Evolutionary conservation across 2,113 vertebrate species (phyloP), one percentile per base, ranked within the genome.

Genomic region (Tragelaphus imberbis): DNA sequence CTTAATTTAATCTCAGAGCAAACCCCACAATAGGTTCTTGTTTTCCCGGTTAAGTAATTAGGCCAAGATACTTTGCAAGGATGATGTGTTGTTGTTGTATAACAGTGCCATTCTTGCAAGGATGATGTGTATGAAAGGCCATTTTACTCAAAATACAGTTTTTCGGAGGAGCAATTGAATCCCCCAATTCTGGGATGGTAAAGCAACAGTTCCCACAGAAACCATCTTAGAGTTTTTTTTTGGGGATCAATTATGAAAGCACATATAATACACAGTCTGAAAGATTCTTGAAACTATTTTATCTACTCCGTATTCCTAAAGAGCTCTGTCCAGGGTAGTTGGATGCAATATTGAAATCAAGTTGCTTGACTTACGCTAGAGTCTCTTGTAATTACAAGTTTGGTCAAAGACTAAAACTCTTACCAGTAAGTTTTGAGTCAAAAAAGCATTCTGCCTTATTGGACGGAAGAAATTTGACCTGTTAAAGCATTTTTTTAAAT

Each of bases 331-430:
- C n/a, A 71, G 12, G 27, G 23, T 71, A 77, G 40, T 27, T 96
- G 53, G 58, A 21, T 82, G 23, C 53, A 56, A 2, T 84, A 85
- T 16, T 97, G 65, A 95, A 95, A 65, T 84, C 36, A 96, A 33
- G 28, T 53, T 88, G 36, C 77, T 53, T 81, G 51, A 55, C 21
- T 87, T 88, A 19, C 77, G 44, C 19, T 56, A 84, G 44, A 53
- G 30, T 2, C 56, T 91, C 80, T 71, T 85, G 40, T 55, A 15
- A 19, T 84, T 55, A n/a, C 61, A 94, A 85, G 55, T 93, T 89
- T 86, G 49, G 51, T 79, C 59, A 81, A 88, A 95, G 61, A 94
- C 82, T 93, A 97, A 88, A 68, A 91, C 51, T 65, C 51, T 77
- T 53, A 84, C 0, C 55, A 58, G 30, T 44, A 79, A 56, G 17